Evolutionary conservation across 1,140 invertebrate genomes (phyloP).

Genomic region (Lepidurus couesii): DNA sequence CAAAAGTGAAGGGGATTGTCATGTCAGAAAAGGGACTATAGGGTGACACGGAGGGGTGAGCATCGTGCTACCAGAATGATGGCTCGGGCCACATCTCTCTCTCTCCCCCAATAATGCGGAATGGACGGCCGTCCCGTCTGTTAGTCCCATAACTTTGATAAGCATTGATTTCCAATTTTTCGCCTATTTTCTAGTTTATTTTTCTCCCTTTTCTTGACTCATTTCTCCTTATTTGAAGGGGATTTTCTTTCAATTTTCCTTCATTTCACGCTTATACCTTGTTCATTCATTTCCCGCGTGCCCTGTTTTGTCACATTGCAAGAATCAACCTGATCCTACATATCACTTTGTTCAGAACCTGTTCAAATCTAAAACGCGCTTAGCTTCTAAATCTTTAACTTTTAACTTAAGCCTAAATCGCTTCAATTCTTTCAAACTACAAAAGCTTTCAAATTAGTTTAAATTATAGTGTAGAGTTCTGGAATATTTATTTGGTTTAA

Average conservation of each 20-base stretch:
- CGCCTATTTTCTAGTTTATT: background rate
- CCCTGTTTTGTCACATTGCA: too few species aligned
- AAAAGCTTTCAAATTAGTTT: too few species aligned
- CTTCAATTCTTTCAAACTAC: too few species aligned
- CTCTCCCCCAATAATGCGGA: background rate
- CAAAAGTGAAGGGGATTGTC: background rate
- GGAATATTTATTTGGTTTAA: too few species aligned
- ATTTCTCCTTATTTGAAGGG: background rate
- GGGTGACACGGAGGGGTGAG: slow-evolving; percentile 20
- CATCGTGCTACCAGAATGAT: background rate
- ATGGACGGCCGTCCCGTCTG: background rate
- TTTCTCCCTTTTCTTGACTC: background rate
- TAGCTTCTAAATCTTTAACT: too few species aligned
- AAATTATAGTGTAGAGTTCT: too few species aligned
- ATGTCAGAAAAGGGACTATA: background rate
- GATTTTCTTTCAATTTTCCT: background rate
- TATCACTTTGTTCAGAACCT: too few species aligned
- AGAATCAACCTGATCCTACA: too few species aligned
- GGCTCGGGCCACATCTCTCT: background rate
- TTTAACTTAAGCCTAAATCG: too few species aligned
- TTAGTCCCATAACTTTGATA: background rate
- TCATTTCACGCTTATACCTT: background rate
- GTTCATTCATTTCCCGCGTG: too few species aligned
- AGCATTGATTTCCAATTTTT: background rate
- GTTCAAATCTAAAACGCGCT: too few species aligned